These are phyloP conservation scores for Euphydryas editha DNA, from an alignment of 2,888 invertebrate genomes.

Conservation along the genomic window DNA sequence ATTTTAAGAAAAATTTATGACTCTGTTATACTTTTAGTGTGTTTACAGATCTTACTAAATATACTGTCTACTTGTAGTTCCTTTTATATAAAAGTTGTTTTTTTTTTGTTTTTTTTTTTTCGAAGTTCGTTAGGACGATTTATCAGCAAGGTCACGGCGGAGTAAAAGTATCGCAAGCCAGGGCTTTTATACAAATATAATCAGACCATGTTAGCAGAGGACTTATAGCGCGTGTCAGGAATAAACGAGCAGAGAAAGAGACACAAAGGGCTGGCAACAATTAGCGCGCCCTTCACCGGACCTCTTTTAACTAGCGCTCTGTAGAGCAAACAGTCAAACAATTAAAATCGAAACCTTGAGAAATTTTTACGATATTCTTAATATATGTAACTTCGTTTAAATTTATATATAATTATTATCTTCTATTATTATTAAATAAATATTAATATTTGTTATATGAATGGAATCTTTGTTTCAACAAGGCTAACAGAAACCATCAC, in stretches of 20 bases:
- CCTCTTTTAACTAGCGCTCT: slow-evolving; percentile 14
- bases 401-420: too few species aligned
- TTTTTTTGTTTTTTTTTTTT: background rate
- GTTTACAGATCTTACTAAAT: background rate
- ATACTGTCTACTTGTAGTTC: background rate
- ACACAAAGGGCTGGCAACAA: slow-evolving; percentile 11
- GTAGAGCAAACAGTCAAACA: background rate
- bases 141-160: background rate
- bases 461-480: too few species aligned
- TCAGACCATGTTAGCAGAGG: slow-evolving; percentile 10
- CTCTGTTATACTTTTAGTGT: too few species aligned
- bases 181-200: background rate
- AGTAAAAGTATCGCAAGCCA: background rate
- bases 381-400: background rate
- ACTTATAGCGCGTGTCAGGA: slow-evolving; percentile 4
- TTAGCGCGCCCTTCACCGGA: slow-evolving; percentile 7
- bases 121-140: background rate
- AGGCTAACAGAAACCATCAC: too few species aligned
- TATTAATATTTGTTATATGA: too few species aligned
- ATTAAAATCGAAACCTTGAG: slow-evolving; percentile 9
- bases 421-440: too few species aligned
- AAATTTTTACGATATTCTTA: background rate
- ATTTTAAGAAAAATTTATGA: background rate
- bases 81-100: background rate
- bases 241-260: background rate